Evolutionary conservation across 2,797 vertebrate species (phyloP).

Genomic region (Craterocephalus amniculus): DNA sequence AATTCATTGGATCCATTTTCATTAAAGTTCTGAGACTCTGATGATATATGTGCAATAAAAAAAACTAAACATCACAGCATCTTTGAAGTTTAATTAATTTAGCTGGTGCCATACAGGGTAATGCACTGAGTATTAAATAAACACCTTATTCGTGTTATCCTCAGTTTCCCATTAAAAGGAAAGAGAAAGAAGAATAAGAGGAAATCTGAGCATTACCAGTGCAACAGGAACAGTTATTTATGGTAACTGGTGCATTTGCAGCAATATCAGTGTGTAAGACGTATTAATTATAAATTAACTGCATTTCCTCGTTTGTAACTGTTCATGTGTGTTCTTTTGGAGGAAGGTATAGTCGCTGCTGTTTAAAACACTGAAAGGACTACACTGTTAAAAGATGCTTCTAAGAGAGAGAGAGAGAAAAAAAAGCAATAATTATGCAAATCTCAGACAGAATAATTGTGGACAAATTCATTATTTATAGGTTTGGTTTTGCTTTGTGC

Average conservation of each 20-base stretch:
- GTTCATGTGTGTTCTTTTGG: conserved; percentile 65
- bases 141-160: neutral
- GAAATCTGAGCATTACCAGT: conserved; percentile 21
- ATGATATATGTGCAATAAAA: neutral
- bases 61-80: neutral
- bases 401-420: conserved; percentile 36
- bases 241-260: conserved; percentile 67
- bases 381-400: conserved; percentile 82
- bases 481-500: conserved; percentile 80
- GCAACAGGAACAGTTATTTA: conserved; percentile 63
- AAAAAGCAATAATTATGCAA: conserved; percentile 86
- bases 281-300: conserved; percentile 78
- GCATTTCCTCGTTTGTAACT: conserved; percentile 73
- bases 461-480: conserved; percentile 87
- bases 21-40: neutral
- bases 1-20: neutral
- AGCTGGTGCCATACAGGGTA: neutral
- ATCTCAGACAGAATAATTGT: conserved; percentile 84
- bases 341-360: conserved; percentile 63
- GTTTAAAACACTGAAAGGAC: conserved; percentile 67
- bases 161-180: neutral
- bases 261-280: conserved; percentile 64
- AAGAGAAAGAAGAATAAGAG: conserved; percentile 2
- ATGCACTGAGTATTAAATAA: neutral
- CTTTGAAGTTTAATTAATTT: neutral